phyloP scores from a whole-genome alignment of 2,113 vertebrate genomes.

The Gambusia affinis region DNA sequence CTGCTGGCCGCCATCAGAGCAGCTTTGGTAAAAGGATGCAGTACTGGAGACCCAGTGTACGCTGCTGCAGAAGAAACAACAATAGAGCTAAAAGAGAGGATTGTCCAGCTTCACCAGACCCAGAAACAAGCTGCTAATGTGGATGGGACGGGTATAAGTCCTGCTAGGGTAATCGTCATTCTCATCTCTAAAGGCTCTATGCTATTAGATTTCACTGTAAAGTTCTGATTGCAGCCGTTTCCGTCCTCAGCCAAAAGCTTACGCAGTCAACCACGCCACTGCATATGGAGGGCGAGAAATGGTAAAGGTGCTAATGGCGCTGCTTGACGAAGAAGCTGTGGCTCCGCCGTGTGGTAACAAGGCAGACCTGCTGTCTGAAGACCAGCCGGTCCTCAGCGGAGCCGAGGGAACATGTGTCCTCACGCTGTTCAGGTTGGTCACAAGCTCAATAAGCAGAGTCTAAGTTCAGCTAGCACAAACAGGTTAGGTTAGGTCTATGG shows the following conservation, averaged over 20 bases:
- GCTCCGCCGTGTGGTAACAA: conserved; percentile 83
- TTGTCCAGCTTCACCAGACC: conserved; percentile 83
- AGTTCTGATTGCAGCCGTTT: conserved; percentile 6
- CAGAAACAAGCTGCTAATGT: conserved; percentile 65
- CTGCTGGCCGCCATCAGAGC: conserved; percentile 87
- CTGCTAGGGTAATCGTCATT: conserved; percentile 86
- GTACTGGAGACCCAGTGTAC: conserved; percentile 81
- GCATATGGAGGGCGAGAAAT: conserved; percentile 89
- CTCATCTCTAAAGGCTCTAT: conserved; percentile 8
- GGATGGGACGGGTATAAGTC: conserved; percentile 85
- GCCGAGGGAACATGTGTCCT: conserved; percentile 77
- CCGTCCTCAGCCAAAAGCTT: conserved; percentile 84
- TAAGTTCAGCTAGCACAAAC: neutral
- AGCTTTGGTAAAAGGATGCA: conserved; percentile 86
- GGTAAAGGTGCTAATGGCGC: conserved; percentile 84
- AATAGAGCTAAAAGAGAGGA: conserved; percentile 85
- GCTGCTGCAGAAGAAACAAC: conserved; percentile 82
- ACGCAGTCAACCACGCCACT: conserved; percentile 91
- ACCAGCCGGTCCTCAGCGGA: conserved; percentile 71
- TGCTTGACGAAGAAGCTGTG: conserved; percentile 90
- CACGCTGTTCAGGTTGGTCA: conserved; percentile 83
- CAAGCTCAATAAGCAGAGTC: neutral
- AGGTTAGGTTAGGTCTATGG: too few species aligned
- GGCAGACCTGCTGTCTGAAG: conserved; percentile 84
- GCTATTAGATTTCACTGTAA: conserved; percentile 10